Percentiles rank a stretch among this genome's conserved stretches.
Evolutionary conservation across 2,888 invertebrate genomes (phyloP).

Genomic region (Morpho helenor): DNA sequence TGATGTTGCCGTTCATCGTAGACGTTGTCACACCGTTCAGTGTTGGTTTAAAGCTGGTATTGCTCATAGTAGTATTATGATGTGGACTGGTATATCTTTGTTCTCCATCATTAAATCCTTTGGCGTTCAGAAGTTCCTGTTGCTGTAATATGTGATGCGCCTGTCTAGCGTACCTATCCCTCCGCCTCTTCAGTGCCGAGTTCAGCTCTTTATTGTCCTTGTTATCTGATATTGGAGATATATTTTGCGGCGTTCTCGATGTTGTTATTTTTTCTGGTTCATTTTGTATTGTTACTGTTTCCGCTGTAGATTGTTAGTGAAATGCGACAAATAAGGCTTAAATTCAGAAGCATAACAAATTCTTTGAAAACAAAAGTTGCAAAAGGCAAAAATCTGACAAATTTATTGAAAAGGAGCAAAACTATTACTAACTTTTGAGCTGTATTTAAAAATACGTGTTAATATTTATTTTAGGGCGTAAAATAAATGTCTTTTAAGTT

Average conservation of each 20-base stretch:
- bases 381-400: no score
- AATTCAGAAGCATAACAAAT: slow-evolving; percentile 30
- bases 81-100: not conserved
- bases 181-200: slow-evolving; percentile 87
- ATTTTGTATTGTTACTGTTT: slow-evolving; percentile 40
- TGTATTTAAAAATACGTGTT: no score
- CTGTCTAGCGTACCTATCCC: slow-evolving; percentile 91
- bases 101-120: slow-evolving; percentile 5
- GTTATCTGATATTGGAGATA: slow-evolving; percentile 53
- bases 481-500: no score
- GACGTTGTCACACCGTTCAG: slow-evolving; percentile 29
- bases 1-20: slow-evolving; percentile 31
- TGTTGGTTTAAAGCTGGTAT: slow-evolving; percentile 31
- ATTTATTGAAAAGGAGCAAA: no score
- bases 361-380: not conserved
- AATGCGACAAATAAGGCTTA: slow-evolving; percentile 38
- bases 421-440: no score
- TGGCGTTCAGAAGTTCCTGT: slow-evolving; percentile 79
- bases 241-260: slow-evolving; percentile 37
- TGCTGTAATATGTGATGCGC: slow-evolving; percentile 91
- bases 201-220: slow-evolving; percentile 85
- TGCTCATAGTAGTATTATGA: not conserved
- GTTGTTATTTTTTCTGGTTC: slow-evolving; percentile 48
- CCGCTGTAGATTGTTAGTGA: slow-evolving; percentile 61
- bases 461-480: no score